Percentiles rank a stretch among this genome's conserved stretches.
phyloP scores from a whole-genome alignment of 2,888 invertebrate species.

The Limnephilus rhombicus region DNA sequence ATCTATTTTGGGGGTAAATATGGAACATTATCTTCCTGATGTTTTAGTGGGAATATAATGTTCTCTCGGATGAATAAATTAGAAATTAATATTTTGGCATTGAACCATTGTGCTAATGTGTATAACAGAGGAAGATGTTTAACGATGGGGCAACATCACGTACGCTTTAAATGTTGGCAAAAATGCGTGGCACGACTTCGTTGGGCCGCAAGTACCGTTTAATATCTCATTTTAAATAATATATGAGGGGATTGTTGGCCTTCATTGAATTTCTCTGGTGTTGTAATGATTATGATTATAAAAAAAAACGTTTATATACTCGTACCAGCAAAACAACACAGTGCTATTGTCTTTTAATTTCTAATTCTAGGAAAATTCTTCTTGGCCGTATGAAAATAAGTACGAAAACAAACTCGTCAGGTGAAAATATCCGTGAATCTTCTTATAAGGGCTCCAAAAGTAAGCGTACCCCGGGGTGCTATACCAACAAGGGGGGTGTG shows the following conservation, averaged over 20 bases:
- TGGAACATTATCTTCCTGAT: too few relatives aligned
- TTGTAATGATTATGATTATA: not conserved
- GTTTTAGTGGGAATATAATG: not conserved
- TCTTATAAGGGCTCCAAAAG: slow-evolving; percentile 33
- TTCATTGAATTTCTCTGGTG: not conserved
- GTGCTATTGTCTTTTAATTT: not conserved
- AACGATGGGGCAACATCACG: slow-evolving; percentile 1
- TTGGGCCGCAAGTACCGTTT: not conserved
- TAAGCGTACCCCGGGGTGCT: slow-evolving; percentile 50
- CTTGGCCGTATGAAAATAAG: not conserved
- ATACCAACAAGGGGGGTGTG: not conserved
- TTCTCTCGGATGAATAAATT: not conserved
- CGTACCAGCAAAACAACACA: not conserved
- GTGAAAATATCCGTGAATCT: slow-evolving; percentile 37
- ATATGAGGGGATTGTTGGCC: not conserved
- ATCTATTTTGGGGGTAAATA: not conserved
- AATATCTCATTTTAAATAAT: not conserved
- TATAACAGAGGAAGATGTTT: not conserved
- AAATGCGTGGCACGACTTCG: not conserved
- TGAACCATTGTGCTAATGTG: not conserved
- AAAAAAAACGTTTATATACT: not conserved
- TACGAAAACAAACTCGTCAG: slow-evolving; percentile 32
- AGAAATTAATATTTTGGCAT: not conserved
- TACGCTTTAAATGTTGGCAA: not conserved
- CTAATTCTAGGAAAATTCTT: not conserved